phyloP scores from a whole-genome alignment of 2,113 vertebrate species.

The Crotalus helleri region DNA sequence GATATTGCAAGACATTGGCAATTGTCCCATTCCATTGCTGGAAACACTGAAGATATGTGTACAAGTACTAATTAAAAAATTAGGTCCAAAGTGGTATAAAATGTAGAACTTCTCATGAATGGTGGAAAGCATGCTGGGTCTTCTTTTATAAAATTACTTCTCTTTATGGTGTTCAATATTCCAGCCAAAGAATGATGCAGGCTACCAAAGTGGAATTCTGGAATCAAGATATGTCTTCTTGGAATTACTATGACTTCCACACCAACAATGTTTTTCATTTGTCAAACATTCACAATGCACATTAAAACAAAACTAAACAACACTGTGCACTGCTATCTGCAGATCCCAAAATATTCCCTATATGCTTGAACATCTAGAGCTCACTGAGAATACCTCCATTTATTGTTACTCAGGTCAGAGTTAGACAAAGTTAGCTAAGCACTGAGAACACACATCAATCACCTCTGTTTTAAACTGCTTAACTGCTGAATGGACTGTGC shows the following conservation, averaged over 20 bases:
- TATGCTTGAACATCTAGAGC: not conserved
- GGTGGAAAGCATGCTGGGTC: not conserved
- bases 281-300: not conserved
- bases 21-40: not conserved
- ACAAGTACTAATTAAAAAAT: not conserved
- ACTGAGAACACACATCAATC: not conserved
- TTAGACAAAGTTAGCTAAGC: not conserved
- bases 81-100: not conserved
- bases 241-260: not conserved
- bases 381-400: not conserved
- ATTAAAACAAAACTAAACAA: not conserved
- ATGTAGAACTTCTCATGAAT: not conserved
- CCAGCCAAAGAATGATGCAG: not conserved
- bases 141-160: not conserved
- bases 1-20: not conserved
- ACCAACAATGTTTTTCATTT: not conserved
- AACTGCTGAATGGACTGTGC: not conserved
- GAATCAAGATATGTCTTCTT: not conserved
- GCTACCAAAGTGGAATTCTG: not conserved
- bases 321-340: not conserved
- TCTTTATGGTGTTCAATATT: not conserved
- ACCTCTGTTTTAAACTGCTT: not conserved
- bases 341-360: not conserved
- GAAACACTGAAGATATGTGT: not conserved
- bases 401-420: not conserved